phyloP scores from a whole-genome alignment of 2,113 vertebrate genomes.

The Chrysochloris asiatica region DNA sequence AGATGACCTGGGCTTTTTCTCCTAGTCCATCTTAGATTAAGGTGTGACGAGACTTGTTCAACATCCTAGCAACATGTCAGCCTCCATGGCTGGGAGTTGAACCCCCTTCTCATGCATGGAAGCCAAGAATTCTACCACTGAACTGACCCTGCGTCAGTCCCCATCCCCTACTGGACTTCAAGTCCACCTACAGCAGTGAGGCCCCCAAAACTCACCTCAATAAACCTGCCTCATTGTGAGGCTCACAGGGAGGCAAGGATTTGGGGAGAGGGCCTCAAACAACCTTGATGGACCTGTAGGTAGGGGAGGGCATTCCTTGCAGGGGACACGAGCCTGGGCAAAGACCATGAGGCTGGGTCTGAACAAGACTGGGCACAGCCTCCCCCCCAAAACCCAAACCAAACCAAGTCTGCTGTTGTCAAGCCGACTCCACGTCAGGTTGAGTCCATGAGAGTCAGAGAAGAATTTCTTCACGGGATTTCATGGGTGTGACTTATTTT shows the following conservation, averaged over 20 bases:
- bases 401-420: no score
- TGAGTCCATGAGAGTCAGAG: no score
- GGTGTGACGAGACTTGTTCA: neutral
- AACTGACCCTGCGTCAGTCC: neutral
- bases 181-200: accelerated
- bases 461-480: no score
- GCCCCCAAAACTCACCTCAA: accelerated
- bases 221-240: neutral
- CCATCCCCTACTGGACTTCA: neutral
- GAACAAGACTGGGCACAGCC: accelerated
- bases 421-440: no score
- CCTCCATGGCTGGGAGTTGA: neutral
- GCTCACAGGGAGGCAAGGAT: neutral
- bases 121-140: neutral
- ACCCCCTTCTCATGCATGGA: neutral
- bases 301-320: neutral
- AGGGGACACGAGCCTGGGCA: neutral
- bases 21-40: neutral
- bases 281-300: neutral
- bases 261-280: neutral
- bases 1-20: neutral
- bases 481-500: neutral
- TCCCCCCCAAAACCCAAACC: accelerated
- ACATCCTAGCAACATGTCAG: neutral
- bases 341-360: neutral